phyloP scores from a whole-genome alignment of 2,797 vertebrate species.

The Linurgus olivaceus region DNA sequence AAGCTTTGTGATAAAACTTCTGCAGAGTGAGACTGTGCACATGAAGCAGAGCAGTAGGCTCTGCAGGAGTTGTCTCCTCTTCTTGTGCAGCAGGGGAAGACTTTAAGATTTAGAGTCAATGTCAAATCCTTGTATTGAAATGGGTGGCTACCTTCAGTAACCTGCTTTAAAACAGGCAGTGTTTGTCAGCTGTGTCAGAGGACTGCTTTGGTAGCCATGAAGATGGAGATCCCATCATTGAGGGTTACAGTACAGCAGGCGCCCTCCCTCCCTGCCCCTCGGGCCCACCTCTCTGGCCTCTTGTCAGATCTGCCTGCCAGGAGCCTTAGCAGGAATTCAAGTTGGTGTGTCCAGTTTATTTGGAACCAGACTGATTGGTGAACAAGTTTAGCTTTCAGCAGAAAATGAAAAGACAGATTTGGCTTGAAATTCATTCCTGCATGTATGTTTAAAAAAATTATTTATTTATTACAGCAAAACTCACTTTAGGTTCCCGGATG shows the following conservation, averaged over 20 bases:
- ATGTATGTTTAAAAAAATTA: background rate
- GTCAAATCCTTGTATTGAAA: background rate
- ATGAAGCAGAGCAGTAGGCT: background rate
- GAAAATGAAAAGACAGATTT: background rate
- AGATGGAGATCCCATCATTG: background rate
- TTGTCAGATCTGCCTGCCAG: background rate
- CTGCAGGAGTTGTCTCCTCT: background rate
- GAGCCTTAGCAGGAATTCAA: background rate
- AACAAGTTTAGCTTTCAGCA: background rate
- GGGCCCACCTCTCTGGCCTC: no score
- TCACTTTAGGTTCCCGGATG: background rate
- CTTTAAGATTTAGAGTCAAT: background rate
- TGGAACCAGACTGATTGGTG: background rate
- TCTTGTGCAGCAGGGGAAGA: fast-evolving
- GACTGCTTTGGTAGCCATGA: background rate
- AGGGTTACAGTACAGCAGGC: fast-evolving
- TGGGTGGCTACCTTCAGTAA: background rate
- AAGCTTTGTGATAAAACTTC: background rate
- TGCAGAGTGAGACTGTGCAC: background rate
- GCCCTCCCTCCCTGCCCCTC: background rate
- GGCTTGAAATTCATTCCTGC: background rate
- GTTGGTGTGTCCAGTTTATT: background rate
- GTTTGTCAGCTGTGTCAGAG: background rate
- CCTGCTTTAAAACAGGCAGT: background rate
- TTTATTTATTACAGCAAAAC: background rate